These are phyloP conservation scores for Zosterops hypoxanthus DNA, from an alignment of 2,113 vertebrate genomes.

Conservation along the genomic window DNA sequence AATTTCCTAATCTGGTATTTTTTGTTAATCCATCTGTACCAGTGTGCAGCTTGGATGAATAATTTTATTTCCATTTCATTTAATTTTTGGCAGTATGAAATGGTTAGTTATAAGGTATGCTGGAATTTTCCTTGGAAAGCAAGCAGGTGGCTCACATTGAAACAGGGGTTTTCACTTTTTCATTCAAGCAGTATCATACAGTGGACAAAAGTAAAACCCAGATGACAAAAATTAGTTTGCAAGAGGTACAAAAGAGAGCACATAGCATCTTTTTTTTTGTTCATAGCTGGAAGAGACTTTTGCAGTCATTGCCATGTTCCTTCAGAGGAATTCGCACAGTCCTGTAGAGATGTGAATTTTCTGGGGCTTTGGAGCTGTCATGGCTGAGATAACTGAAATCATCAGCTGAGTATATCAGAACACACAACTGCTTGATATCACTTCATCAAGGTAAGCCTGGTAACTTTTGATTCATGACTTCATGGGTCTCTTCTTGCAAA, in stretches of 20 bases:
- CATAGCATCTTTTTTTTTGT: background rate
- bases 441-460: background rate
- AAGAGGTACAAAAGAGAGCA: background rate
- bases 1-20: background rate
- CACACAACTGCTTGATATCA: background rate
- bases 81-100: background rate
- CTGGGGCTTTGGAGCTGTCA: background rate
- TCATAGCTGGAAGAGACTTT: background rate
- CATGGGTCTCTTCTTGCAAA: background rate
- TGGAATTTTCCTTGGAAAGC: background rate
- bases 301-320: background rate
- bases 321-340: background rate
- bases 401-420: background rate
- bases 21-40: background rate
- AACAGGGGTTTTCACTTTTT: background rate
- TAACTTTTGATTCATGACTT: background rate
- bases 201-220: background rate
- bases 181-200: background rate
- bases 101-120: background rate
- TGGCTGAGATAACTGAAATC: background rate
- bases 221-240: background rate
- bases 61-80: background rate
- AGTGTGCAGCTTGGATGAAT: background rate
- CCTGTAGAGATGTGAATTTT: background rate
- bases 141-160: background rate